Conservation (phyloP, 2,888 invertebrate species). For the Peribatodes rhomboidaria region DNA sequence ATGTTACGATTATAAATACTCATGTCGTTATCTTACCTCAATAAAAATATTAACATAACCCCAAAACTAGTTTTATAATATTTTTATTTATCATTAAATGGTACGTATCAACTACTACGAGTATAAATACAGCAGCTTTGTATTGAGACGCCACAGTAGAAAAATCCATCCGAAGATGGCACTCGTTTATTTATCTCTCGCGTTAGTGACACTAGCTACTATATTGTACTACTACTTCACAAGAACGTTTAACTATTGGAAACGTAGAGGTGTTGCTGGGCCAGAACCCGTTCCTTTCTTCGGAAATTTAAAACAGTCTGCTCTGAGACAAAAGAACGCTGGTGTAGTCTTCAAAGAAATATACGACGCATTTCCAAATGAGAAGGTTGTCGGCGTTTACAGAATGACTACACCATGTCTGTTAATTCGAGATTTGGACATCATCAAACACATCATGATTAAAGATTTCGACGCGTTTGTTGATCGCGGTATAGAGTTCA, state of each 20-base stretch:
- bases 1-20: too few species aligned
- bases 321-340: conserved; percentile 49
- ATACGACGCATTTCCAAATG: conserved; percentile 58
- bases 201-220: conserved; percentile 35
- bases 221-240: conserved; percentile 59
- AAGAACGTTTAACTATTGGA: conserved; percentile 66
- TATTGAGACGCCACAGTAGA: not conserved
- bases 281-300: conserved; percentile 60
- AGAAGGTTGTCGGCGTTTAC: conserved; percentile 65
- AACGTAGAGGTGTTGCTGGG: conserved; percentile 54
- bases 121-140: conserved; percentile 10
- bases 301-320: conserved; percentile 59
- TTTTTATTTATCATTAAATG: too few species aligned
- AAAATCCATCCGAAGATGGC: conserved; percentile 18
- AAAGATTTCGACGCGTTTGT: conserved; percentile 64
- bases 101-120: not conserved
- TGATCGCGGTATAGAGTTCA: conserved; percentile 62
- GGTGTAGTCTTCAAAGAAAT: conserved; percentile 53
- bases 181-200: conserved; percentile 35
- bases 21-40: too few species aligned
- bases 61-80: too few species aligned
- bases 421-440: conserved; percentile 63
- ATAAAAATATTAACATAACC: too few species aligned
- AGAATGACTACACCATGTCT: conserved; percentile 60
- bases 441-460: conserved; percentile 63